Evolutionary conservation across 2,113 vertebrate species (phyloP), one percentile per base, ranked within the genome.

Genomic region (Mola mola): DNA sequence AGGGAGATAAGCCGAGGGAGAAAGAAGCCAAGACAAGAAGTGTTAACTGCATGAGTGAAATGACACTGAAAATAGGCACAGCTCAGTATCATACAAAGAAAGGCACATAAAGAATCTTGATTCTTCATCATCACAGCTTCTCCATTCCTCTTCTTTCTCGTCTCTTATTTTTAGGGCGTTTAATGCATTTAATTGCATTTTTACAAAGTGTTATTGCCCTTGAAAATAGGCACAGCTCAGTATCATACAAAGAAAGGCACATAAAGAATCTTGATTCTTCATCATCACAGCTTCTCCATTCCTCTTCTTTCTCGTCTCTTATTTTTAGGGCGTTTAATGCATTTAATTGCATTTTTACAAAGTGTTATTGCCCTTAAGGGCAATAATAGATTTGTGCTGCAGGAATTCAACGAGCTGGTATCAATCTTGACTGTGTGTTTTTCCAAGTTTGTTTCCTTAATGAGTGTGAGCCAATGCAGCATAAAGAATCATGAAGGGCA

Each of bases 161-260:
- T n/a, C n/a, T n/a, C n/a, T 55, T 26, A 51, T 56, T 79, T 65
- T 33, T 15, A 1, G 13, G 1, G 6, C 24, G 1, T 64, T 53
- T 62, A 33, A 49, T 67, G 57, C 21, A 60, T 47, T 68, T 49
- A 31, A 33, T 33, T 33, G 25, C 24, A 47, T 59, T 72, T 52
- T 69, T 53, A 81, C 53, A 81, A 65, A 33, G 48, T 52, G 71
- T 17, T 59, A 73, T 60, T 53, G 55, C 17, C n/a, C n/a, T n/a
- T n/a, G n/a, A n/a, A n/a, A n/a, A n/a, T n/a, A n/a, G n/a, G 28
- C 4, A 63, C 11, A 46, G n/a, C 9, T 22, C 48, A 28, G 37
- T 38, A 34, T 25, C 17, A 16, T 17, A 48, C 34, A 63, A 57
- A 58, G 10, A 57, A 24, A 55, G 21, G 28, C 16, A 44, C 25